These are phyloP conservation scores for Spialia ferax DNA, from an alignment of 2,888 invertebrate genomes.

Conservation along the genomic window DNA sequence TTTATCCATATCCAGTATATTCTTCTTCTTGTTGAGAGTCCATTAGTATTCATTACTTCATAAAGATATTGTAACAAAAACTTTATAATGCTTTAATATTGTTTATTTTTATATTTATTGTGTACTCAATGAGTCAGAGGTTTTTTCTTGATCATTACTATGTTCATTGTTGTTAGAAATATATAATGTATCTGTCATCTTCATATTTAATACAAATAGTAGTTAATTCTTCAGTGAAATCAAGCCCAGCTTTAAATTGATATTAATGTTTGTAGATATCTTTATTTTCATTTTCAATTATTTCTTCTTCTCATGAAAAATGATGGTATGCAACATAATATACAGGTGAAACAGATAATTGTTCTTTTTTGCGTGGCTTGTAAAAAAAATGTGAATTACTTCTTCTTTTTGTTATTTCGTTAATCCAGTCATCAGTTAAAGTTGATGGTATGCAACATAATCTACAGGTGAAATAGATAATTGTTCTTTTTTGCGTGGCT, in stretches of 20 bases:
- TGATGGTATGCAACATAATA: neutral
- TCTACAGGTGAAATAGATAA: no score
- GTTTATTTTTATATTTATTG: neutral
- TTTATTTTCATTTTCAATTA: neutral
- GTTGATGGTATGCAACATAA: neutral
- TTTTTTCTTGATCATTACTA: neutral
- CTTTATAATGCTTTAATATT: neutral
- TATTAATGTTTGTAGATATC: neutral
- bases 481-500: neutral
- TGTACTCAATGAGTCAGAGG: neutral
- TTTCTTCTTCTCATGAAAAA: neutral
- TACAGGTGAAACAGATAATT: neutral
- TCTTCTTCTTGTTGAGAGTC: neutral
- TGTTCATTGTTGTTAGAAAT: neutral
- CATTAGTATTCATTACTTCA: neutral
- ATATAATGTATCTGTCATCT: no score
- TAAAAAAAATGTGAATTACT: neutral
- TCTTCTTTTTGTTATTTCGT: neutral
- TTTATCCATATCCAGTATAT: neutral
- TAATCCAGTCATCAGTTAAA: neutral
- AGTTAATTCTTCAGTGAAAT: neutral
- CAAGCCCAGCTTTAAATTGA: neutral
- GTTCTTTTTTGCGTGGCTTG: neutral
- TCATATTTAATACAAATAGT: neutral
- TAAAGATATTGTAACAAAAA: neutral